Base-by-base conservation (phyloP, 2,888 invertebrate genomes). In the Drosophila sordidula region DNA sequence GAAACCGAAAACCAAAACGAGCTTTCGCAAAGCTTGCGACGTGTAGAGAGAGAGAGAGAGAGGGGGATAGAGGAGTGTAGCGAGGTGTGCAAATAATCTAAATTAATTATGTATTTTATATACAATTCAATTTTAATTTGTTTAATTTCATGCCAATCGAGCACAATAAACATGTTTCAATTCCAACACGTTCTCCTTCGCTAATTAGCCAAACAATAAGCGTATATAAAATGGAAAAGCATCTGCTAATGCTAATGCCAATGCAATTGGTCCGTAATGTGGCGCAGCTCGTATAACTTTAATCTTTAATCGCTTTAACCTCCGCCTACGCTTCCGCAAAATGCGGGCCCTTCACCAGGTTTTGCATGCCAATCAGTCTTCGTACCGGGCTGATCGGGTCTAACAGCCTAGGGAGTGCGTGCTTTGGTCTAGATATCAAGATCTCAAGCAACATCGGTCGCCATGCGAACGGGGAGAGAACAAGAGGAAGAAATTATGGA, bases 321-420 rank as follows among this genome's bases (percentile, higher is more conserved):
- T 74, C 65, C 70, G 59, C 75, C 78, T 57, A 78, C 75, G 70
- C 76, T 75, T 76, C 78, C 76, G 76, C 65, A 46, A 52, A 45
- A 11, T 47, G 39, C 12, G 2, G 22, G 57, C 67, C 77, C 78
- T 78, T 78, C 75, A 66, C 65, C 72, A 51, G 55, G 50, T 41
- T 44, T 29, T 14, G 36, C 46, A 54, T 64, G 49, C 29, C 8
- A 12, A 18, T 0, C 9, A 42, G 46, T 59, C 59, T 52, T 59
- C 49, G 49, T 52, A 22, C 42, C 50, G 42, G 66, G 46, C n/a
- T 41, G 34, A 29, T 16, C 54, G 16, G 14, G 18, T 32, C 38
- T 22, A 22, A 12, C 39, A n/a, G 39, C 22, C 32, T 22, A 5
- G 47, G 29, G 16, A 16, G 6, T 42, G 42, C 11, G 18, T 45